Evolutionary conservation across 2,797 vertebrate genomes (phyloP).

Genomic region (Lepus oiostolus): DNA sequence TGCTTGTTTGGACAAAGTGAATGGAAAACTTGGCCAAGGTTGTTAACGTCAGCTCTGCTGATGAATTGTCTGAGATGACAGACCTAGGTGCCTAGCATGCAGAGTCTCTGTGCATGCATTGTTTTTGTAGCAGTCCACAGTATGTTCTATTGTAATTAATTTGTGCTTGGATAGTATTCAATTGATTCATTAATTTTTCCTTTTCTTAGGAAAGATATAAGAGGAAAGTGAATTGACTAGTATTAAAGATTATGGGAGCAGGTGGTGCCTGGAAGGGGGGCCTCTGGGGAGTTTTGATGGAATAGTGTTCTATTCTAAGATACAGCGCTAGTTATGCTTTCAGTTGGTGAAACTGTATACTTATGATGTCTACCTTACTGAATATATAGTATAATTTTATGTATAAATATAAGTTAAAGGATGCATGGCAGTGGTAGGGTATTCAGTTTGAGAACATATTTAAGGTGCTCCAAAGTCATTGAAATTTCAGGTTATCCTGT

Average conservation of each 20-base stretch:
- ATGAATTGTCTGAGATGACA: slow-evolving; percentile 54
- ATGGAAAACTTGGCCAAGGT: slow-evolving; percentile 42
- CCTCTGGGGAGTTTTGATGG: background rate
- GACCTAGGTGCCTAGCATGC: background rate
- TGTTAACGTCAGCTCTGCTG: background rate
- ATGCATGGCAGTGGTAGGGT: background rate
- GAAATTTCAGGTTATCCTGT: background rate
- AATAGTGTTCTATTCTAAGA: slow-evolving; percentile 13
- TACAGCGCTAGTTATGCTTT: background rate
- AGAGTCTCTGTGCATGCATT: background rate
- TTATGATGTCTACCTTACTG: background rate
- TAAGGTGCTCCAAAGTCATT: slow-evolving; percentile 19
- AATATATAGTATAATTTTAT: slow-evolving; percentile 5
- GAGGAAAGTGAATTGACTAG: background rate
- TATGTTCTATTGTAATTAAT: slow-evolving; percentile 4
- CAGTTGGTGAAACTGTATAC: background rate
- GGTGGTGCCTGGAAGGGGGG: background rate
- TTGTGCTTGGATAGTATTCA: background rate
- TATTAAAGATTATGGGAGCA: background rate
- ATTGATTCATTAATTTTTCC: slow-evolving; percentile 1
- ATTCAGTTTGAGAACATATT: slow-evolving; percentile 10
- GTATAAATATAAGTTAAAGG: background rate
- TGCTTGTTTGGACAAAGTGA: slow-evolving; percentile 36
- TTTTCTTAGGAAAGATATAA: background rate
- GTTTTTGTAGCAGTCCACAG: background rate